Base-by-base conservation (phyloP, 2,797 vertebrate species). In the Liasis olivaceus region DNA sequence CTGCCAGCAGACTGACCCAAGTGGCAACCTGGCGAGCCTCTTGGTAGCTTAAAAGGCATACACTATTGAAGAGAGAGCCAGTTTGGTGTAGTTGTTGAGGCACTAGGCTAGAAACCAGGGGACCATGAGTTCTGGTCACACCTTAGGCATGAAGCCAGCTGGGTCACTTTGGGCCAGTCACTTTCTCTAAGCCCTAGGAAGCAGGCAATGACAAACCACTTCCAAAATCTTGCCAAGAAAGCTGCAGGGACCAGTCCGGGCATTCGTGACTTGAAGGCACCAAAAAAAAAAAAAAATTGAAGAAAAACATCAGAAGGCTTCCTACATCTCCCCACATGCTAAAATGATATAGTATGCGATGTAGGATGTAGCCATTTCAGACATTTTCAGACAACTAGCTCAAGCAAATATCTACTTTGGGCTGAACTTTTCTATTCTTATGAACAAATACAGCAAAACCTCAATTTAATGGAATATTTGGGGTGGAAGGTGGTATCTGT, bases 1-100 rank as follows among this genome's bases (percentile, higher is more conserved):
- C 89, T 24, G 85, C 89, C 85, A 93, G 81, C 58, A 88, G 31
- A 58, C 47, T 93, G 66, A 84, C 51, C 85, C 85, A 90, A 51
- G 85, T 90, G 85, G 47, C 69, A 88, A 58, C 69, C 20, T 92
- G 91, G 88, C 88, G 85, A 64, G 22, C 77, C 85, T 42, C 24
- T 12, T 54, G 3, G 2, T 87, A 56, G 28, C 58, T 24, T 90
- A 66, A 87, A 87, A 84, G 31, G 17, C 31, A 42, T 9, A 77
- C 8, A 77, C 8, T 22, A 77, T 77, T 77, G 9, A 47, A 77
- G 20, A 47, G 22, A 42, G 72, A 81, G 8, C 6, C 69, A 42
- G 8, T 81, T 47, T 81, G 72, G 36, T 12, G 22, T 81, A 47
- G 20, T 81, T 36, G 22, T 47, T 47, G 20, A 22, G 7, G 36